Evolutionary conservation across 2,113 vertebrate genomes (phyloP), one percentile per base, ranked within the genome.

Genomic region (Setophaga petechia): DNA sequence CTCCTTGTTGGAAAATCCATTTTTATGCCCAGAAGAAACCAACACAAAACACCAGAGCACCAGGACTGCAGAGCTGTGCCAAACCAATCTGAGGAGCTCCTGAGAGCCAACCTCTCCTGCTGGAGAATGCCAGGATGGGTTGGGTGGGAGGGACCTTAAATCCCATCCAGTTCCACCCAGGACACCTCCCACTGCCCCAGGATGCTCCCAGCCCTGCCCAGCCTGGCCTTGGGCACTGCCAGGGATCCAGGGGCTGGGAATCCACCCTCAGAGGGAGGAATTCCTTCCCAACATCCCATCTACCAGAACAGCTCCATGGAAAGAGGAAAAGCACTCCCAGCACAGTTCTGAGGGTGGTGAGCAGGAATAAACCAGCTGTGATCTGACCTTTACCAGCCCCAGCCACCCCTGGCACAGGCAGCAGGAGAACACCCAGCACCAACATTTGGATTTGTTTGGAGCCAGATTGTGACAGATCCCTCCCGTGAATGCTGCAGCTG

Each of bases 321-420:
- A 81, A 39, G 61, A 82, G 44, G 20, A 9, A 61, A 71, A 46
- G 57, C 69, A 6, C 47, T 74, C 49, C 4, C 12, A 77, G 69
- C 59, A 65, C 15, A 39, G 57, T 37, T 78, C 20, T 49, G 80
- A 94, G 90, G 65, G 75, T 1, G 4, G 52, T 73, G 93, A 93
- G 72, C 54, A 89, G n/a, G 84, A 90, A 25, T 4, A 77, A 81
- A 33, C 18, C 47, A 55, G 47, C 39, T 66, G 82, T 27, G 85
- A 41, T 84, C 14, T 91, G 94, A 93, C 93, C 81, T 94, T 96
- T 97, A 2, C 49, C 1, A 66, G 76, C 83, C 16, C 23, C 88
- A 77, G 51, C 94, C 61, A 4, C 5, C 62, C 76, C 43, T 28
- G 92, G 33, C 49, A 52, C 19, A 51, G 24, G 71, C 61, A 90